phyloP scores from a whole-genome alignment of 2,888 invertebrate genomes.

The Epinotia nisella region DNA sequence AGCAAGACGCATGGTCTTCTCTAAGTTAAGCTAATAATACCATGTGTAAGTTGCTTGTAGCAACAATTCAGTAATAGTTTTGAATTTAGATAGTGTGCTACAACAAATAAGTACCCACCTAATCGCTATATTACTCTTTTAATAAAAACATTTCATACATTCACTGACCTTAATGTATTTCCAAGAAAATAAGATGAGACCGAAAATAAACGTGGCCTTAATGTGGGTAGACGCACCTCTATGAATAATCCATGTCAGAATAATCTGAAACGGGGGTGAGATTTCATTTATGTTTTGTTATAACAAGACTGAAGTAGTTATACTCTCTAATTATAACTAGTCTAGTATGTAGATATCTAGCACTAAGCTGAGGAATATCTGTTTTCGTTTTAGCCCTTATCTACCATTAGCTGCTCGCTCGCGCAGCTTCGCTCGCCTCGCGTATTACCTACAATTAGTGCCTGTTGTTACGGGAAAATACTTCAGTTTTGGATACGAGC shows the following conservation, averaged over 20 bases:
- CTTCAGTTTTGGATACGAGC: too few relatives aligned
- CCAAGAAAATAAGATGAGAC: slow-evolving; percentile 62
- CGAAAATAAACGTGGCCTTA: slow-evolving; percentile 69
- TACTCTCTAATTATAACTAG: too few relatives aligned
- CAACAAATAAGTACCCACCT: neutral
- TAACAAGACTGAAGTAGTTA: neutral
- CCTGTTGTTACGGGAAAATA: too few relatives aligned
- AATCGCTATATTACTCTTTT: neutral
- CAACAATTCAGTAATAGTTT: neutral
- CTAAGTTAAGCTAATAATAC: neutral
- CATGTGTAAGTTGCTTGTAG: neutral
- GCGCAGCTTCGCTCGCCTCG: too few relatives aligned
- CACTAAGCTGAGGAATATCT: too few relatives aligned
- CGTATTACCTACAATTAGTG: too few relatives aligned
- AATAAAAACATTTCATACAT: slow-evolving; percentile 16
- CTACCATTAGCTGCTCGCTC: too few relatives aligned
- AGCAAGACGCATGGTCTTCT: neutral
- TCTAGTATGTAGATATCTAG: too few relatives aligned
- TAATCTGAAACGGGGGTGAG: slow-evolving; percentile 66
- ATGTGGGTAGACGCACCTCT: slow-evolving; percentile 64
- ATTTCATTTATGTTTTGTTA: slow-evolving; percentile 50
- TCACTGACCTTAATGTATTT: slow-evolving; percentile 46
- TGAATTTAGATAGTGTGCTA: too few relatives aligned
- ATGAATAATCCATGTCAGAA: slow-evolving; percentile 80
- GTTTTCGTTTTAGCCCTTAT: too few relatives aligned